Base-by-base conservation (phyloP, 1,140 invertebrate species). In the Elymnias hypermnestra region DNA sequence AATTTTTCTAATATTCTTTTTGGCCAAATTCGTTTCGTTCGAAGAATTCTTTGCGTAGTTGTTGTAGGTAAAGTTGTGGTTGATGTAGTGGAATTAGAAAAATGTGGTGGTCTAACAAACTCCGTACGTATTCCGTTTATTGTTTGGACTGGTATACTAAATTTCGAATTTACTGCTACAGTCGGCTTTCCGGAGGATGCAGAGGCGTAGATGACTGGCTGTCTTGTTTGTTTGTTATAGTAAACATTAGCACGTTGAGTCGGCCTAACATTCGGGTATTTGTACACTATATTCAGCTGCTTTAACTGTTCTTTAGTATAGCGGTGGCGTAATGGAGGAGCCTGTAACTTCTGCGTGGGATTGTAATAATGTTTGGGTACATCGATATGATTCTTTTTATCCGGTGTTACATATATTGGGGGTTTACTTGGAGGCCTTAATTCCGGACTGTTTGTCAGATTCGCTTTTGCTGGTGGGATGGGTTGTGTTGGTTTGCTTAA, bases 21-120 rank as follows among this genome's bases (percentile, higher is more conserved):
- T 5, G 82, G 82, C 82, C 82, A 85, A 59, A 85, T 85, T 58
- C 82, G 67, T 57, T 83, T 85, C 31, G 74, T 83, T 51, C 82
- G 70, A 13, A 79, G 52, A 21, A 67, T 28, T 59, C 61, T 66
- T 43, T 47, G 55, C 0, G 75, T 77, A 2, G 76, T 81, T 2
- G 74, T 73, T 13, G 67, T 53, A 22, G 65, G 53, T 17, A 59
- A 43, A 5, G 52, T 58, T 15, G 70, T 65, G 0, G 65, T 68
- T 2, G 67, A 52, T 13, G 51, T 57, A 3, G 63, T 71, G 8
- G 47, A 26, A 19, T 69, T 68, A 40, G 15, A 41, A 21, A 58
- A 37, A 45, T 65, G 63, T 15, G 76, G 74, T 7, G 77, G 75
- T 38, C 57, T 64, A 5, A 78, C 73, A 19, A 64, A 57, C 22